Percentiles rank a stretch among this genome's conserved stretches.
These are phyloP conservation scores for Catotricha subobsoleta DNA, from an alignment of 2,888 invertebrate genomes.

Conservation along the genomic window DNA sequence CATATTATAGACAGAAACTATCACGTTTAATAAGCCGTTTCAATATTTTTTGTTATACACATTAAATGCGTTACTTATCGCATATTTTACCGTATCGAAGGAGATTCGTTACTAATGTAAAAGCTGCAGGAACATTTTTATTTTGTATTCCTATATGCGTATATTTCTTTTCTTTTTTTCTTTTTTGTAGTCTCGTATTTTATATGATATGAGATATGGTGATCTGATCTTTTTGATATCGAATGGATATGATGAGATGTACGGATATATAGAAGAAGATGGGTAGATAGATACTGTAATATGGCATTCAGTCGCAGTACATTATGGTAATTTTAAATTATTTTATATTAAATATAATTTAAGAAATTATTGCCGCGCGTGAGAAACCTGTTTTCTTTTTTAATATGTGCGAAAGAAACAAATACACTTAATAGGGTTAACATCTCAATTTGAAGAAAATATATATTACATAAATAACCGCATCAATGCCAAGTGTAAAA, in stretches of 20 bases:
- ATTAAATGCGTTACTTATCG: slow-evolving; percentile 12
- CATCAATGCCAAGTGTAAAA: too few relatives aligned
- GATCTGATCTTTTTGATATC: too few relatives aligned
- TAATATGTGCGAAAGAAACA: slow-evolving; percentile 5
- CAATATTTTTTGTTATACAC: background rate
- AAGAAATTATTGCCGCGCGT: too few relatives aligned
- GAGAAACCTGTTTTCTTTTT: background rate
- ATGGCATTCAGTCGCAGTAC: too few relatives aligned
- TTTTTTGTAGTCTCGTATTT: background rate
- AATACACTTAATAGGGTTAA: too few relatives aligned
- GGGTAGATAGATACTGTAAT: too few relatives aligned
- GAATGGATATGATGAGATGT: background rate
- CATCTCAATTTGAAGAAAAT: too few relatives aligned
- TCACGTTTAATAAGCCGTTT: slow-evolving; percentile 1
- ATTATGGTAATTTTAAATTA: too few relatives aligned
- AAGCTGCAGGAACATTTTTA: background rate
- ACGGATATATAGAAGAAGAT: too few relatives aligned
- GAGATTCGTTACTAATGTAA: slow-evolving; percentile 10
- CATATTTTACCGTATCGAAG: slow-evolving; percentile 11
- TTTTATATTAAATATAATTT: too few relatives aligned
- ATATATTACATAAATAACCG: too few relatives aligned
- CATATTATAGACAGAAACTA: background rate
- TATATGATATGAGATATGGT: background rate
- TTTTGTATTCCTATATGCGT: background rate
- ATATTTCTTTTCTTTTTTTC: background rate